Percentiles rank a stretch among this genome's conserved stretches.
Conservation (phyloP, 2,888 invertebrate species). For the Onthophagus sagittarius region DNA sequence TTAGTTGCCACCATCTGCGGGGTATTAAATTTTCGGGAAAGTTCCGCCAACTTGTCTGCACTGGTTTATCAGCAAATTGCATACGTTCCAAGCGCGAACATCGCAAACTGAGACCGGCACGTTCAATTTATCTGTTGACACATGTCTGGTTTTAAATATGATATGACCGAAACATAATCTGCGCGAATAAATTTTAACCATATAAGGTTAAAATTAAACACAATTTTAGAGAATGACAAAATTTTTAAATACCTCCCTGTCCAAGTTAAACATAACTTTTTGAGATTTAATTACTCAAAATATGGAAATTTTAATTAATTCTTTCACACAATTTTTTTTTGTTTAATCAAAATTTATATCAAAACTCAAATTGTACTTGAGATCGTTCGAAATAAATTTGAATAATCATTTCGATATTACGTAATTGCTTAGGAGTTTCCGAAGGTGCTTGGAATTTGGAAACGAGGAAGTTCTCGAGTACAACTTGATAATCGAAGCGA, state of each 20-base stretch:
- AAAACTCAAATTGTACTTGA: no score
- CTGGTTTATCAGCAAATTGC: conserved; percentile 17
- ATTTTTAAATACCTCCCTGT: no score
- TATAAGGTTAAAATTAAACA: background rate
- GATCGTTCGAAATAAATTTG: background rate
- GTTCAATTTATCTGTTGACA: conserved; percentile 3
- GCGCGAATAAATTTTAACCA: conserved; percentile 1
- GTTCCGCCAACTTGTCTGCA: conserved; percentile 14
- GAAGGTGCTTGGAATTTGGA: background rate
- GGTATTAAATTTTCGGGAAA: conserved; percentile 16
- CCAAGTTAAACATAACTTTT: no score
- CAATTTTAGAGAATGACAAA: background rate
- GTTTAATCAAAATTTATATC: no score
- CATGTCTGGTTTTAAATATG: conserved; percentile 1
- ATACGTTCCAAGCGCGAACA: conserved; percentile 2
- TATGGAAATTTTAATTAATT: no score
- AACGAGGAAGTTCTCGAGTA: background rate
- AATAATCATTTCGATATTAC: background rate
- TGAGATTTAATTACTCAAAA: no score
- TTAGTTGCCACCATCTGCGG: background rate
- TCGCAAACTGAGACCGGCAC: background rate
- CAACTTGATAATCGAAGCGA: background rate
- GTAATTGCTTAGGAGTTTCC: background rate
- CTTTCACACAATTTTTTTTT: no score
- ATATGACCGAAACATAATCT: background rate